A percentile compares a stretch with the other conserved stretches of the same genome.
phyloP scores from a whole-genome alignment of 2,888 invertebrate species.

The Taenaris catops region DNA sequence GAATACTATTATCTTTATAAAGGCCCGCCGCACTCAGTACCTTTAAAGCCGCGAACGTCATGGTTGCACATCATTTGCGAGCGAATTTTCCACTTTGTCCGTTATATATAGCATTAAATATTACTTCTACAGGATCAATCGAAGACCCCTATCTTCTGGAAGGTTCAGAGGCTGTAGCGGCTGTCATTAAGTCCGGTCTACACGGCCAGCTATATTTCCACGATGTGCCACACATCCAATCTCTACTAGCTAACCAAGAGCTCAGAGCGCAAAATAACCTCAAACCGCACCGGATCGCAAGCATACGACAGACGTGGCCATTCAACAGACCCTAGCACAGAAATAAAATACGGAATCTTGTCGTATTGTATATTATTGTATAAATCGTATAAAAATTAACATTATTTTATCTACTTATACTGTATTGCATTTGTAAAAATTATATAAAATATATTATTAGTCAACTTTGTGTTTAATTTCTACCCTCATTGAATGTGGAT shows the following conservation, averaged over 20 bases:
- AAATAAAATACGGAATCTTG: slow-evolving; percentile 36
- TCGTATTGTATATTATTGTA: slow-evolving; percentile 23
- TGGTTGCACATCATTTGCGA: too few species aligned
- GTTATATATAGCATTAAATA: too few species aligned
- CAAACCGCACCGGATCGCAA: slow-evolving; percentile 79
- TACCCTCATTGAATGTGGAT: too few species aligned
- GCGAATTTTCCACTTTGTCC: too few species aligned
- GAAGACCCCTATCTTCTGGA: slow-evolving; percentile 80
- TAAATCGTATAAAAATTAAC: slow-evolving; percentile 15
- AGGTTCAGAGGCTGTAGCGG: slow-evolving; percentile 78
- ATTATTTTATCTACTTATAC: slow-evolving; percentile 16
- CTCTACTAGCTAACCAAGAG: slow-evolving; percentile 81
- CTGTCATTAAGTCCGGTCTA: slow-evolving; percentile 71
- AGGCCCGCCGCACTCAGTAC: too few species aligned
- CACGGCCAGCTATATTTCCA: slow-evolving; percentile 82
- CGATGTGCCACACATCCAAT: slow-evolving; percentile 82
- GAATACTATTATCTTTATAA: too few species aligned
- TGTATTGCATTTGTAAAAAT: slow-evolving; percentile 14
- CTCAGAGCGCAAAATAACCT: slow-evolving; percentile 79
- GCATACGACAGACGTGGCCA: slow-evolving; percentile 81
- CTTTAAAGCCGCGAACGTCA: too few species aligned
- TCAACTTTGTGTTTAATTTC: too few species aligned
- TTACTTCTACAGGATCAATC: slow-evolving; percentile 16
- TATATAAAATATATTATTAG: slow-evolving; percentile 16
- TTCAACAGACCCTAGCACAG: slow-evolving; percentile 66